These are phyloP conservation scores for Yasuhikotakia modesta DNA, from an alignment of 2,797 vertebrate species.

Conservation along the genomic window DNA sequence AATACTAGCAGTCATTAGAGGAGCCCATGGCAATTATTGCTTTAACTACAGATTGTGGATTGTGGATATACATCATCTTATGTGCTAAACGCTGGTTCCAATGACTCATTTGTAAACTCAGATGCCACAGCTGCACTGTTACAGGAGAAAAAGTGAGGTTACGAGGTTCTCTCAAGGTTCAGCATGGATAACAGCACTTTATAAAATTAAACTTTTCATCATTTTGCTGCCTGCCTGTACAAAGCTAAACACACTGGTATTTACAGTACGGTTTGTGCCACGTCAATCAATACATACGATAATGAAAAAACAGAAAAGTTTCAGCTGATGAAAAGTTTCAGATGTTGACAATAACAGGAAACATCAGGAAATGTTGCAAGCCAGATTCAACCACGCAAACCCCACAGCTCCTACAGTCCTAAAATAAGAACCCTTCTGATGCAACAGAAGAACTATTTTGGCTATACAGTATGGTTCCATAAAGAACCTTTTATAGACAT, in stretches of 20 bases:
- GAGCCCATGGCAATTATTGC: slow-evolving; percentile 11
- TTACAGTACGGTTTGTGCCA: not conserved
- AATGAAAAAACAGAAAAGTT: not conserved
- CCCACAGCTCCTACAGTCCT: too few relatives aligned
- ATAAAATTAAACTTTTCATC: not conserved
- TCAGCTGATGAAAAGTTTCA: too few relatives aligned
- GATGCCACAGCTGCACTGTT: slow-evolving; percentile 20
- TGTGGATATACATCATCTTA: slow-evolving; percentile 27
- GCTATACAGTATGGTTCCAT: too few relatives aligned
- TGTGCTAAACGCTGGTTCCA: slow-evolving; percentile 22
- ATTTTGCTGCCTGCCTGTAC: not conserved
- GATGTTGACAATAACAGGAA: too few relatives aligned
- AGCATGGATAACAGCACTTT: not conserved
- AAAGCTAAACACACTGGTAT: too few relatives aligned
- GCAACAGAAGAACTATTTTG: too few relatives aligned
- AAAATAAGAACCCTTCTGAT: too few relatives aligned
- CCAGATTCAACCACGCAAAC: not conserved
- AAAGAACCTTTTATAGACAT: too few relatives aligned
- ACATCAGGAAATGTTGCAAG: not conserved
- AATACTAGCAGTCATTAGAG: slow-evolving; percentile 39
- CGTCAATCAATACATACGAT: not conserved
- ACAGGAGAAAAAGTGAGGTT: not conserved
- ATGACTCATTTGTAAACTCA: slow-evolving; percentile 11
- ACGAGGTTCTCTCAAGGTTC: not conserved
- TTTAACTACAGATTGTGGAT: slow-evolving; percentile 27